phyloP scores from a whole-genome alignment of 2,888 invertebrate species.

The Acronicta leporina region DNA sequence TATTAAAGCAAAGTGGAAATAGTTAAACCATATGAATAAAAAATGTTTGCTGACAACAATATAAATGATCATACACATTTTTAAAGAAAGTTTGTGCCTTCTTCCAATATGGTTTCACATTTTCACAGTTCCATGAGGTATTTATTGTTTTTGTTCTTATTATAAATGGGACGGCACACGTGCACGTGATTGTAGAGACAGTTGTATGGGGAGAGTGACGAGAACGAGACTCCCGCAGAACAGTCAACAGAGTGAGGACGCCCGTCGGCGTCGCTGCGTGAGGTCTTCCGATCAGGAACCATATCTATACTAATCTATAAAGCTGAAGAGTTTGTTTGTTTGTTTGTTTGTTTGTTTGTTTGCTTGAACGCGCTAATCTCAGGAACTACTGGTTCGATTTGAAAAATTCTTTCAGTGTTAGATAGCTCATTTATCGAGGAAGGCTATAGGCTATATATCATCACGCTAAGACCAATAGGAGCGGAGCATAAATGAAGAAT shows the following conservation, averaged over 20 bases:
- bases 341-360: too few relatives aligned
- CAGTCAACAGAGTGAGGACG: conserved; percentile 17
- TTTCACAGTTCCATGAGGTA: conserved; percentile 44
- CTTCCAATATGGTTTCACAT: conserved; percentile 37
- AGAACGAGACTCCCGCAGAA: conserved; percentile 56
- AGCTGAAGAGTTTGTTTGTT: too few relatives aligned
- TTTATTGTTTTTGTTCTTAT: conserved; percentile 42
- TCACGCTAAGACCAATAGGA: too few relatives aligned
- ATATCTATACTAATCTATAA: too few relatives aligned
- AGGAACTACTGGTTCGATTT: too few relatives aligned
- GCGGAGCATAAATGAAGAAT: too few relatives aligned
- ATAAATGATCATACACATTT: conserved; percentile 36
- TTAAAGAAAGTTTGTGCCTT: conserved; percentile 26
- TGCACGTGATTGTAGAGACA: conserved; percentile 36
- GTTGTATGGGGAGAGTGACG: conserved; percentile 41
- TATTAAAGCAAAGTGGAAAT: too few relatives aligned
- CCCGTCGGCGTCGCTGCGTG: conserved; percentile 53
- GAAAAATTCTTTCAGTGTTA: too few relatives aligned
- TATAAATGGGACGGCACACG: conserved; percentile 35
- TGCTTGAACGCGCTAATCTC: too few relatives aligned
- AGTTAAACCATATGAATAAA: too few relatives aligned
- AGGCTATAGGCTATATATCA: too few relatives aligned
- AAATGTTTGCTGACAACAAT: conserved; percentile 18
- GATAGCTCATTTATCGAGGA: too few relatives aligned
- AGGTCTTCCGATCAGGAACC: conserved; percentile 58